These are phyloP conservation scores for Aphrocallistes beatrix DNA, from an alignment of 37 sponge, comb jelly and placozoan species.

Conservation along the genomic window DNA sequence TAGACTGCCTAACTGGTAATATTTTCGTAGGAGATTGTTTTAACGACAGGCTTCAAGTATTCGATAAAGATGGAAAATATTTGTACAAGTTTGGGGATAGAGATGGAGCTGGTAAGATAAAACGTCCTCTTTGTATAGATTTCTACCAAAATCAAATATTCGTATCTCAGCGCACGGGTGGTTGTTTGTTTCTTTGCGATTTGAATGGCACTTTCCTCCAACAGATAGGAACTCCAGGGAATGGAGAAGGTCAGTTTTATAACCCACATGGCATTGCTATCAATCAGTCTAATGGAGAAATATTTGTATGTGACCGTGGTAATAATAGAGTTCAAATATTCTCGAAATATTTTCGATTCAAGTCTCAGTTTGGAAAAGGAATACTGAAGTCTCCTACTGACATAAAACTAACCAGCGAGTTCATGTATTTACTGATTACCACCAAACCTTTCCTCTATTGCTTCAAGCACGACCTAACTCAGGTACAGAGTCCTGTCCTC, in stretches of 20 bases:
- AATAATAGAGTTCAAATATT: not conserved
- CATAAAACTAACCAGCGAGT: not conserved
- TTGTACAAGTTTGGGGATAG: slow-evolving; percentile 6
- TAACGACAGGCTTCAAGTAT: not conserved
- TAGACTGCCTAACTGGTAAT: too few relatives aligned
- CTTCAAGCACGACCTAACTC: not conserved
- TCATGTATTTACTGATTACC: not conserved
- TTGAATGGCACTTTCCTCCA: not conserved
- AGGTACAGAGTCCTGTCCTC: not conserved
- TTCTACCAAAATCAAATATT: not conserved
- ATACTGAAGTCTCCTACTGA: not conserved
- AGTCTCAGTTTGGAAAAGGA: not conserved
- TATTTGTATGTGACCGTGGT: not conserved
- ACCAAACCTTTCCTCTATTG: too few relatives aligned
- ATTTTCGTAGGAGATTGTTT: not conserved
- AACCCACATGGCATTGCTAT: not conserved
- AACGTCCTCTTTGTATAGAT: not conserved
- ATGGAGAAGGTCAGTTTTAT: not conserved
- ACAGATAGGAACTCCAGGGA: not conserved
- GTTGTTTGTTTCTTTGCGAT: not conserved
- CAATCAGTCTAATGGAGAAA: not conserved
- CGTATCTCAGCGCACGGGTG: not conserved
- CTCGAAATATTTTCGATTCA: not conserved
- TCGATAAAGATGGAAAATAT: not conserved
- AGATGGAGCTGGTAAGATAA: not conserved